These are phyloP conservation scores for Drosophila birchii DNA, from an alignment of 2,888 invertebrate species.

Conservation along the genomic window DNA sequence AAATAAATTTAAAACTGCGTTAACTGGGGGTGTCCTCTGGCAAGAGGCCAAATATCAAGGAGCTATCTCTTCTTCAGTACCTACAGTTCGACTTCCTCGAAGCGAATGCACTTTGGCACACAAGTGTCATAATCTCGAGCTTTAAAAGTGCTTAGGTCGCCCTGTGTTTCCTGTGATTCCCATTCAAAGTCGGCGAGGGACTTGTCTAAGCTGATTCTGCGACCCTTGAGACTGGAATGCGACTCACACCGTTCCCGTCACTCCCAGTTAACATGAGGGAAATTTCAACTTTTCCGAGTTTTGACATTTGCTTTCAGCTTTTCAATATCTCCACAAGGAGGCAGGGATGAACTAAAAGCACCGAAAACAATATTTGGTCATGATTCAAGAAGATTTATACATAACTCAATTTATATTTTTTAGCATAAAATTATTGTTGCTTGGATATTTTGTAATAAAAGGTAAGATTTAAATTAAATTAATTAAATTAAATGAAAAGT, in stretches of 20 bases:
- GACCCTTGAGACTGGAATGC: slow-evolving; percentile 55
- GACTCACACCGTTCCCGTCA: background rate
- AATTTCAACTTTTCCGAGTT: slow-evolving; percentile 55
- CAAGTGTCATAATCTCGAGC: slow-evolving; percentile 63
- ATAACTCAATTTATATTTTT: background rate
- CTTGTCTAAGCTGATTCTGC: slow-evolving; percentile 64
- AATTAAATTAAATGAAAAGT: too few species aligned
- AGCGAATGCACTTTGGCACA: slow-evolving; percentile 25
- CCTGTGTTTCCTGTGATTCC: slow-evolving; percentile 38
- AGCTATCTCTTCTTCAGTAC: background rate
- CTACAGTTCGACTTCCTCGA: slow-evolving; percentile 11
- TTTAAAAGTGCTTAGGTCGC: slow-evolving; percentile 43
- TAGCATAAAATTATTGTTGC: background rate
- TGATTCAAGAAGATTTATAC: too few species aligned
- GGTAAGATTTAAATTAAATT: background rate
- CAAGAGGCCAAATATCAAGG: background rate
- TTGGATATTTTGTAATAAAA: background rate
- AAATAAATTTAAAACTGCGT: slow-evolving; percentile 64
- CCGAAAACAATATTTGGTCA: background rate
- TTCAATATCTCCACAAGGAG: slow-evolving; percentile 7
- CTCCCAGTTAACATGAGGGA: slow-evolving; percentile 11
- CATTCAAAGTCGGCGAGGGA: slow-evolving; percentile 52
- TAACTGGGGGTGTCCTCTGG: slow-evolving; percentile 58
- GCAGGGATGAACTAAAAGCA: slow-evolving; percentile 11
- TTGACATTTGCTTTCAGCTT: slow-evolving; percentile 65